A percentile compares a stretch with the other conserved stretches of the same genome.
phyloP scores from a whole-genome alignment of 1,140 invertebrate species.

The Bombus polaris region DNA sequence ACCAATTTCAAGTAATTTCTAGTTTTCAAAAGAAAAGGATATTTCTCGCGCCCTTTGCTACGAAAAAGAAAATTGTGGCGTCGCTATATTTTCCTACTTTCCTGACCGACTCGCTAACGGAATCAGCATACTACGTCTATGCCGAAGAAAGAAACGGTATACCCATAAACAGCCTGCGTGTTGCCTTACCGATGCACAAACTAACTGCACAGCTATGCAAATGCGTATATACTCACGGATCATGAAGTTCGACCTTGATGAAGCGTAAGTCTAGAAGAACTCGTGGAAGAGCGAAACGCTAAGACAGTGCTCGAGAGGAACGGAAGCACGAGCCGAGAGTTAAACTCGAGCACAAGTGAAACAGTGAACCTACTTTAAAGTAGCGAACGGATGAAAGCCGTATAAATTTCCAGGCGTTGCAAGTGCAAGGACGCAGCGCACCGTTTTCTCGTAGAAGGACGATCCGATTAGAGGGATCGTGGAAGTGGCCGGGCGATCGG shows the following conservation, averaged over 20 bases:
- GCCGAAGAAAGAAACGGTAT: slow-evolving; percentile 4
- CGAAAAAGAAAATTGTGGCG: too few relatives aligned
- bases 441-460: slow-evolving; percentile 23
- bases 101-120: background rate
- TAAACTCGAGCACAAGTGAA: slow-evolving; percentile 30
- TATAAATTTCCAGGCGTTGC: slow-evolving; percentile 48
- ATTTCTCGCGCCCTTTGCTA: too few relatives aligned
- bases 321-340: background rate
- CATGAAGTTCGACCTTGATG: slow-evolving; percentile 17
- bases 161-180: background rate
- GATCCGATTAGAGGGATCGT: slow-evolving; percentile 17
- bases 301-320: background rate
- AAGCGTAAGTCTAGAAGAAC: background rate
- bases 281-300: background rate
- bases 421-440: slow-evolving; percentile 44
- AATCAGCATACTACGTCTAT: background rate
- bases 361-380: slow-evolving; percentile 46
- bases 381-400: slow-evolving; percentile 39
- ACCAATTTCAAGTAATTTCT: too few relatives aligned
- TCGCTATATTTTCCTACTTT: background rate
- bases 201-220: background rate
- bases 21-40: too few relatives aligned
- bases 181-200: background rate
- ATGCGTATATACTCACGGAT: background rate
- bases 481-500: background rate